phyloP scores from a whole-genome alignment of 23 tunicate species.

The Pegea sp. region DNA sequence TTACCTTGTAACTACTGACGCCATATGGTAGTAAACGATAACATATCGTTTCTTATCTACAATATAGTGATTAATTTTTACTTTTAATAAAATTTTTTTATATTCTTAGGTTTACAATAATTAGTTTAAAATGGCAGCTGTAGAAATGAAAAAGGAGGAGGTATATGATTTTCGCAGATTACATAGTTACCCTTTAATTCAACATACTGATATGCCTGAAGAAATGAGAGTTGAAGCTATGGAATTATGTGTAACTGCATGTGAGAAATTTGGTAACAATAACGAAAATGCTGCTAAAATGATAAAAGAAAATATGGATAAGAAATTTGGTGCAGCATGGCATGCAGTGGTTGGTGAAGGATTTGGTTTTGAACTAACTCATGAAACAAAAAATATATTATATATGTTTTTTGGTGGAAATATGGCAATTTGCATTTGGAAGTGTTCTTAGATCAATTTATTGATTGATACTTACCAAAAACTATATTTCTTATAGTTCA shows the following conservation, averaged over 20 bases:
- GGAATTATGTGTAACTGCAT: slow-evolving; percentile 93
- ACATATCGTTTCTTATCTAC: no score
- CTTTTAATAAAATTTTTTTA: no score
- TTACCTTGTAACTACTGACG: no score
- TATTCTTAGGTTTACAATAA: no score
- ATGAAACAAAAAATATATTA: slow-evolving; percentile 77
- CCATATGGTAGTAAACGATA: no score
- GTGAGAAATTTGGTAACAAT: slow-evolving; percentile 71
- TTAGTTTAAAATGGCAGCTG: no score
- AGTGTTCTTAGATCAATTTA: slow-evolving; percentile 93
- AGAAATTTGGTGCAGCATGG: slow-evolving; percentile 99
- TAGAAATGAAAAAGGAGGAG: no score
- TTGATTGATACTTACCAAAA: background rate
- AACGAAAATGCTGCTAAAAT: slow-evolving; percentile 93
- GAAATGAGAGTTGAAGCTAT: slow-evolving; percentile 97
- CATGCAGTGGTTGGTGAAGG: slow-evolving; percentile 98
- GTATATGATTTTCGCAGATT: no score
- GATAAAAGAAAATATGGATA: slow-evolving; percentile 99
- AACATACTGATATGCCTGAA: slow-evolving; percentile 99
- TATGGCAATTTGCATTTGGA: slow-evolving; percentile 88
- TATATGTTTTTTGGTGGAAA: slow-evolving; percentile 97
- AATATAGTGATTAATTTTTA: no score
- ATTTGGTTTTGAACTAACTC: slow-evolving; percentile 88
- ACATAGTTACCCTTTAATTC: slow-evolving; percentile 76
- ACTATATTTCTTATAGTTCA: background rate